Evolutionary conservation across 1,140 invertebrate genomes (phyloP), one percentile per base, ranked within the genome.

Genomic region (Sycobia sp.): DNA sequence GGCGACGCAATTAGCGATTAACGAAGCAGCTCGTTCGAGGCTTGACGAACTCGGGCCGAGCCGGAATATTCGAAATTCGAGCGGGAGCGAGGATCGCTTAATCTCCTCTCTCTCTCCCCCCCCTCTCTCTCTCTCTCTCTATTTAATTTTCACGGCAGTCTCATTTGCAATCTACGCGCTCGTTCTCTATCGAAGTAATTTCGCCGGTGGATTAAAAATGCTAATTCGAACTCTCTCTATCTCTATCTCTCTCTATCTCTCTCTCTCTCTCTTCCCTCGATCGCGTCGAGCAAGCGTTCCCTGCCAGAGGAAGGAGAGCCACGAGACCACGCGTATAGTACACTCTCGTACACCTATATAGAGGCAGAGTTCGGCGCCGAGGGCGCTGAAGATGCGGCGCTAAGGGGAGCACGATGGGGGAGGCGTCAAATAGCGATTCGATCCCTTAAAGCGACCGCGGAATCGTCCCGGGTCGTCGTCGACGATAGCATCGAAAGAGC

Each of bases 381-480:
- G 47, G 47, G 29, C 29, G 29, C 29, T 11, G 5, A 11, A 11
- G 29, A 32, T 32, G 5, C 29, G 29, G 36, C 8, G n/a, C n/a
- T n/a, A n/a, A n/a, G n/a, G n/a, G n/a, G n/a, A n/a, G n/a, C n/a
- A n/a, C n/a, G n/a, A n/a, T n/a, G n/a, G n/a, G n/a, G n/a, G n/a
- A 16, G 47, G 13, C 16, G 51, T 59, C 61, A 67, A 67, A 66
- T 62, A 62, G 59, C 57, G 65, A 59, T 57, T 73, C 65, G 69
- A n/a, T n/a, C 69, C 70, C 73, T 72, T 62, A 66, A 74, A 78
- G 75, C 75, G 75, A 70, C 70, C 74, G 71, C 75, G 67, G 70
- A 53, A 76, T 76, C 74, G 73, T n/a, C n/a, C n/a, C n/a, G n/a
- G n/a, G 76, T 72, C 77, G 76, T 77, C 72, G 75, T 73, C 73